These are phyloP conservation scores for Penelope pileata DNA, from an alignment of 2,113 vertebrate species.

Conservation along the genomic window DNA sequence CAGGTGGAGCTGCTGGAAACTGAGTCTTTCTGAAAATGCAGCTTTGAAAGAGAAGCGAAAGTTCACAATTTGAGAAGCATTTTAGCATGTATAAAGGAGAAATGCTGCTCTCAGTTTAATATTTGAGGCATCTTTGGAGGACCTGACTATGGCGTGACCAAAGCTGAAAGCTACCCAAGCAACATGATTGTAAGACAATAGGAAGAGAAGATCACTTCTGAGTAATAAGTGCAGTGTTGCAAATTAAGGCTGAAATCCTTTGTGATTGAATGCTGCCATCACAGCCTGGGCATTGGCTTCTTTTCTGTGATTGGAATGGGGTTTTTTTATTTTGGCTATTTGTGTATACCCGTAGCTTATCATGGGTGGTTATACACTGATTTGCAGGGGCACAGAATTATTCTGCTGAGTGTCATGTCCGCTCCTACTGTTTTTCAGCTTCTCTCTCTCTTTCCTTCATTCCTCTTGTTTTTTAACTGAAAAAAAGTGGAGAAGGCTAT, in stretches of 20 bases:
- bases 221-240: neutral
- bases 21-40: neutral
- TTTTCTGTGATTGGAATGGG: neutral
- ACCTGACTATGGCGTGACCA: neutral
- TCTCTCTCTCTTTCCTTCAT: neutral
- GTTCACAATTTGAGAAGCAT: fast-evolving
- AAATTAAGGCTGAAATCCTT: constrained; percentile 32
- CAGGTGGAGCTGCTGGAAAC: neutral
- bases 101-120: neutral
- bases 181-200: neutral
- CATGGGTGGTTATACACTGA: neutral
- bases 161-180: neutral
- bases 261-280: neutral
- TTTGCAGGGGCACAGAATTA: neutral
- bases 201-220: neutral
- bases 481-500: neutral
- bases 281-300: neutral
- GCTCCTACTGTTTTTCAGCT: neutral
- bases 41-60: neutral
- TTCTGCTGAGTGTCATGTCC: neutral
- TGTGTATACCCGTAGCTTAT: neutral
- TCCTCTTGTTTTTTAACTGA: neutral
- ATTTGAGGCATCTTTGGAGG: neutral
- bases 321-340: neutral
- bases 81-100: neutral